Evolutionary conservation across 2,888 invertebrate species (phyloP).

Genomic region (Eupsilia transversa): DNA sequence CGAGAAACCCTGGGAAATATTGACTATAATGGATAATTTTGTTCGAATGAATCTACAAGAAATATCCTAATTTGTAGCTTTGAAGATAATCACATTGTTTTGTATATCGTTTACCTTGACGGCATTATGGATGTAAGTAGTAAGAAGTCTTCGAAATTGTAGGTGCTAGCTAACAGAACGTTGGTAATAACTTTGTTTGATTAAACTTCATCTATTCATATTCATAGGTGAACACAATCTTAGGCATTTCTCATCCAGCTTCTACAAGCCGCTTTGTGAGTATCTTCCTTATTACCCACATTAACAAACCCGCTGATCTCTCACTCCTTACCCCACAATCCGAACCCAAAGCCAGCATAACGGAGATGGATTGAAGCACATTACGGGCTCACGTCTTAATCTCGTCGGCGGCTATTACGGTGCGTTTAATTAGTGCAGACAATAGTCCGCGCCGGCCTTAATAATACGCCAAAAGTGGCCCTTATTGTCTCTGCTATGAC

Average conservation of each 20-base stretch:
- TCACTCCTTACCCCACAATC: constrained; percentile 67
- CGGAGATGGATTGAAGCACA: constrained; percentile 86
- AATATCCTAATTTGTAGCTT: neutral
- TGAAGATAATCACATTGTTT: neutral
- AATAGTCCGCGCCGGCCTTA: constrained; percentile 80
- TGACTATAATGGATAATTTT: neutral
- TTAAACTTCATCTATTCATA: neutral
- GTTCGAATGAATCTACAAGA: neutral
- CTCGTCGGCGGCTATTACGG: constrained; percentile 83
- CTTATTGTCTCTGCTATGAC: constrained; percentile 58
- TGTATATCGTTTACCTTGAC: neutral
- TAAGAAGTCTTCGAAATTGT: neutral
- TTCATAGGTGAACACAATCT: neutral
- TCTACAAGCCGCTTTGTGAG: neutral
- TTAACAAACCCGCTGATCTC: constrained; percentile 36
- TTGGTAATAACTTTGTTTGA: neutral
- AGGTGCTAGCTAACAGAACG: neutral
- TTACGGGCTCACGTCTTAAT: constrained; percentile 87
- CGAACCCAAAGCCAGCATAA: constrained; percentile 75
- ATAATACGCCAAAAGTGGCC: constrained; percentile 68
- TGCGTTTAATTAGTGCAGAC: constrained; percentile 86
- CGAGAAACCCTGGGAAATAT: neutral
- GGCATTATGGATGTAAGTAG: neutral
- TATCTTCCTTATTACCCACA: too few species aligned
- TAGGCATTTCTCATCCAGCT: neutral